Percentiles rank a stretch among this genome's conserved stretches.
phyloP scores from a whole-genome alignment of 1,140 invertebrate species.

The Stegodyphus mimosarum region DNA sequence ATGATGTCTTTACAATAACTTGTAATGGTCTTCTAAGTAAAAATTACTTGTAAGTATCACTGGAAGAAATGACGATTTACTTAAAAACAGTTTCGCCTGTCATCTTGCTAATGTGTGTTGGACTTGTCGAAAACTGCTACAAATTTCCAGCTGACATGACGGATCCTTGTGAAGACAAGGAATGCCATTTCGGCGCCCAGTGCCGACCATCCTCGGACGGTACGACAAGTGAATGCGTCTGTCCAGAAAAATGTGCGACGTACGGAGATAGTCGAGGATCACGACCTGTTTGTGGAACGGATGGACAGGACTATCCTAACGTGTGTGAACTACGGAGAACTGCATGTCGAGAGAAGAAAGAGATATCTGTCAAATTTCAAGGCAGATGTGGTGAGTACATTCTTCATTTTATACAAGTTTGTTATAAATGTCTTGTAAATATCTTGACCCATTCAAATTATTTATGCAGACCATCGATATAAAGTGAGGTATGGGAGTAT shows the following conservation, averaged over 20 bases:
- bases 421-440: no score
- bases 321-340: conserved; percentile 82
- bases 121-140: conserved; percentile 67
- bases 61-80: no score
- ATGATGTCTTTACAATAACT: no score
- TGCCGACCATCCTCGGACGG: conserved; percentile 82
- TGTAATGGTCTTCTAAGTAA: no score
- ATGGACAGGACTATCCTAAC: conserved; percentile 73
- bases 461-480: no score
- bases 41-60: no score
- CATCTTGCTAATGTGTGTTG: neutral
- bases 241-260: conserved; percentile 79
- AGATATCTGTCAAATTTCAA: conserved; percentile 85
- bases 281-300: conserved; percentile 76
- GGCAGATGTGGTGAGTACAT: conserved; percentile 87
- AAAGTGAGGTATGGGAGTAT: no score
- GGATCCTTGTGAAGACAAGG: conserved; percentile 80
- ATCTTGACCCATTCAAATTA: no score
- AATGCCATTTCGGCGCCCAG: conserved; percentile 79
- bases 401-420: neutral
- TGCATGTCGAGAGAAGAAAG: conserved; percentile 78
- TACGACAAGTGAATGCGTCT: conserved; percentile 77
- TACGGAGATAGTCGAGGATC: conserved; percentile 83
- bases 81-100: no score
- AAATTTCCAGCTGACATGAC: conserved; percentile 76